Percentiles rank a stretch among this genome's conserved stretches.
Conservation (phyloP, 2,113 vertebrate genomes). For the Cyphotilapia sp. region DNA sequence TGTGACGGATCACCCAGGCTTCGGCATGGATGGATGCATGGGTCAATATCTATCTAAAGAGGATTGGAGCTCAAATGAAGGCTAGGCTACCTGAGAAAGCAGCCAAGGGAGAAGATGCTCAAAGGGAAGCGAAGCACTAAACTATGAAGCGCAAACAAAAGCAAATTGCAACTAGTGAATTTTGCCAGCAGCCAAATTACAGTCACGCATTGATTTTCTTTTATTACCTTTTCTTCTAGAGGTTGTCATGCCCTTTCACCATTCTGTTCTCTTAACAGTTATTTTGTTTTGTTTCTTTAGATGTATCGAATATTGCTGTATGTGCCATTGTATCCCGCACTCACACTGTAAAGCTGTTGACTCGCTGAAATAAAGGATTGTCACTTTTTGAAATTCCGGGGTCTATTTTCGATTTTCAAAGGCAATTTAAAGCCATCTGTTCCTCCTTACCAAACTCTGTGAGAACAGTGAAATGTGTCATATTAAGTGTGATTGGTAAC, state of each 20-base stretch:
- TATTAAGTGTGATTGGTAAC: slow-evolving; percentile 12
- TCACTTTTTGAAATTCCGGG: not conserved
- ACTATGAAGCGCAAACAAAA: not conserved
- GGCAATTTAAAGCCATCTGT: slow-evolving; percentile 14
- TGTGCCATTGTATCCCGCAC: not conserved
- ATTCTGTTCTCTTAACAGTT: not conserved
- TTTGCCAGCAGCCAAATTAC: slow-evolving; percentile 35
- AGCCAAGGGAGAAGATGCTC: slow-evolving; percentile 14
- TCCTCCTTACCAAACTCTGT: not conserved
- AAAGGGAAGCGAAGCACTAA: slow-evolving; percentile 28
- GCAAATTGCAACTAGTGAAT: slow-evolving; percentile 36
- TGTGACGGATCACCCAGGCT: slow-evolving; percentile 37
- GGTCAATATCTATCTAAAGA: slow-evolving; percentile 56
- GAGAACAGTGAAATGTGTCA: slow-evolving; percentile 10
- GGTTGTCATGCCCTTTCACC: not conserved
- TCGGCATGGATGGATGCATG: slow-evolving; percentile 37
- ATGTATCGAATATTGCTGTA: not conserved
- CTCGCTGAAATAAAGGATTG: not conserved
- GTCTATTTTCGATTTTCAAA: slow-evolving; percentile 14
- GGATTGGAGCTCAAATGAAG: slow-evolving; percentile 45
- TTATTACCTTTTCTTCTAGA: not conserved
- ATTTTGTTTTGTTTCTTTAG: not conserved
- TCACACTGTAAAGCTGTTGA: not conserved
- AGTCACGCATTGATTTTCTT: slow-evolving; percentile 16
- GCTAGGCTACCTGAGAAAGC: slow-evolving; percentile 29